A percentile compares a stretch with the other conserved stretches of the same genome.
phyloP scores from a whole-genome alignment of 2,888 invertebrate species.

The Stenichneumon culpator region DNA sequence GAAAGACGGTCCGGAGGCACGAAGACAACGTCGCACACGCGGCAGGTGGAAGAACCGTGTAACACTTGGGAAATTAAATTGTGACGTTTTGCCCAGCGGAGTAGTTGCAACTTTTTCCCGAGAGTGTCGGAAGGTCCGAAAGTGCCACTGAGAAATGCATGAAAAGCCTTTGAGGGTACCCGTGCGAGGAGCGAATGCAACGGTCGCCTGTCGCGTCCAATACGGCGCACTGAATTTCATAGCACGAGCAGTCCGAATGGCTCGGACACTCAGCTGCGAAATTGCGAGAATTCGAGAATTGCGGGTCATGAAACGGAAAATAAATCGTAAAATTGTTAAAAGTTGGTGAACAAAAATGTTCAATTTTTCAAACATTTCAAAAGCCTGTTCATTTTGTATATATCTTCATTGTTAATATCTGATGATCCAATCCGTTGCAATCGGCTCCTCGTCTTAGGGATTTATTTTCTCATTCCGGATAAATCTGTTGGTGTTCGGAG shows the following conservation, averaged over 20 bases:
- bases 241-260: conserved; percentile 7
- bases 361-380: neutral
- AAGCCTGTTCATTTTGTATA: neutral
- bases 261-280: conserved; percentile 44
- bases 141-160: conserved; percentile 65
- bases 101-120: conserved; percentile 27
- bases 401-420: neutral
- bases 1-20: neutral
- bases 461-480: conserved; percentile 27
- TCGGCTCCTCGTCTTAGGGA: conserved; percentile 10
- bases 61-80: conserved; percentile 61
- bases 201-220: conserved; percentile 45
- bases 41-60: neutral
- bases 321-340: neutral
- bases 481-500: conserved; percentile 42
- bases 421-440: conserved; percentile 14
- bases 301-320: neutral
- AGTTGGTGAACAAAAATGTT: neutral
- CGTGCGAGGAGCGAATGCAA: conserved; percentile 25
- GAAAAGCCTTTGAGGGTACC: conserved; percentile 62
- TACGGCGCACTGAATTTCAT: conserved; percentile 3
- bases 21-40: neutral
- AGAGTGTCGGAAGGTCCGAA: conserved; percentile 27
- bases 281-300: conserved; percentile 44
- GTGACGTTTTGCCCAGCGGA: conserved; percentile 59